Base-by-base conservation (phyloP, 2,113 vertebrate species). In the Ammospiza nelsoni region DNA sequence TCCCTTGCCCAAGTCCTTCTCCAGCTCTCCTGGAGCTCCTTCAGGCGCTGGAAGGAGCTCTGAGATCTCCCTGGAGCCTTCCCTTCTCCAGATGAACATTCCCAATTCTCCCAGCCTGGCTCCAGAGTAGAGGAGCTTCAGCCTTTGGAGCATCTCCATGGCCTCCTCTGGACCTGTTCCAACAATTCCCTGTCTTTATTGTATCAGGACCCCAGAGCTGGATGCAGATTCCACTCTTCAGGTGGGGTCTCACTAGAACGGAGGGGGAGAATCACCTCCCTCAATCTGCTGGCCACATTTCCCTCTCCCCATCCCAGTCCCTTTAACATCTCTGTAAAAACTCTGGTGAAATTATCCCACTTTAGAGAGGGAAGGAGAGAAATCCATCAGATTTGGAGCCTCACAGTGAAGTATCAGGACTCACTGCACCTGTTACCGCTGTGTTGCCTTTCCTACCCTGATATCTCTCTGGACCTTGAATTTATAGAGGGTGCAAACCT, bases 31-130 rank as follows among this genome's bases (percentile, higher is more conserved):
- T 86, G 75, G 48, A 35, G 14, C 17, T 29, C 17, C 21, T 83
- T 48, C 0, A 48, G 78, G 29, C 24, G 0, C 48, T 48, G 55
- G 29, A 62, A 83, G 20, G 7, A 2, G 9, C 24, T 83, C 63
- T 18, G 3, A 62, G 48, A 0, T 48, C 3, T 55, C 62, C 39
- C 21, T 68, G 63, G 62, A 89, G 0, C 21, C 29, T 62, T 48
- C 13, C 0, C 11, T 21, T n/a, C 20, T 75, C 77, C 61, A 54
- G 28, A 7, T 33, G 52, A 0, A 11, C 44, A 44, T 0, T 0
- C n/a, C 3, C 44, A 82, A 5, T 23, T 46, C 16, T 54, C 23
- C 44, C 44, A 67, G 44, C 52, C 61, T 74, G 37, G 23, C 23
- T 67, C 27, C 43, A 72, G 44, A 20, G 19, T 10, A 46, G 44